phyloP scores from a whole-genome alignment of 2,113 vertebrate species.

The Pterocles gutturalis region DNA sequence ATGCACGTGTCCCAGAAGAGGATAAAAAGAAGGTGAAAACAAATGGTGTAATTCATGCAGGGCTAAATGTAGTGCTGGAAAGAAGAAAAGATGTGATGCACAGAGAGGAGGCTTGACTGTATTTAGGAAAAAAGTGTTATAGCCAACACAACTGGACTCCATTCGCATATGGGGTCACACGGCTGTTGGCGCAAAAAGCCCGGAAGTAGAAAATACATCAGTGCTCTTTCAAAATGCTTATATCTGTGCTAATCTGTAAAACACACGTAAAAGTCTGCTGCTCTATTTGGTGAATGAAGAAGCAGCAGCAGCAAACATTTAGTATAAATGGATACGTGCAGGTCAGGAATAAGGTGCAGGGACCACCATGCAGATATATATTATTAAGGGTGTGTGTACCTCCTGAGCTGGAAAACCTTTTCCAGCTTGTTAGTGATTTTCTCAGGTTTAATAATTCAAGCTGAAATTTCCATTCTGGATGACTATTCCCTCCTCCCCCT shows the following conservation, averaged over 20 bases:
- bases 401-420: background rate
- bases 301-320: background rate
- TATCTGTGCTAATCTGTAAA: background rate
- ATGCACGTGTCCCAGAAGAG: background rate
- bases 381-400: background rate
- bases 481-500: background rate
- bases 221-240: background rate
- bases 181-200: background rate
- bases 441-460: background rate
- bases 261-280: background rate
- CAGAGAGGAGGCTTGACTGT: background rate
- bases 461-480: background rate
- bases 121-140: background rate
- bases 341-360: background rate
- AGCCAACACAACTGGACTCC: background rate
- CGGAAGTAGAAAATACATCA: background rate
- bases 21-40: background rate
- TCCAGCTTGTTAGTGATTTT: background rate
- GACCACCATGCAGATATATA: rapidly evolving
- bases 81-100: background rate
- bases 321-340: background rate
- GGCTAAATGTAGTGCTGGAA: background rate
- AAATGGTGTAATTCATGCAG: background rate
- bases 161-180: background rate
- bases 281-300: background rate